Evolutionary conservation across 2,797 vertebrate species (phyloP).

Genomic region (Coracias cyanogaster): DNA sequence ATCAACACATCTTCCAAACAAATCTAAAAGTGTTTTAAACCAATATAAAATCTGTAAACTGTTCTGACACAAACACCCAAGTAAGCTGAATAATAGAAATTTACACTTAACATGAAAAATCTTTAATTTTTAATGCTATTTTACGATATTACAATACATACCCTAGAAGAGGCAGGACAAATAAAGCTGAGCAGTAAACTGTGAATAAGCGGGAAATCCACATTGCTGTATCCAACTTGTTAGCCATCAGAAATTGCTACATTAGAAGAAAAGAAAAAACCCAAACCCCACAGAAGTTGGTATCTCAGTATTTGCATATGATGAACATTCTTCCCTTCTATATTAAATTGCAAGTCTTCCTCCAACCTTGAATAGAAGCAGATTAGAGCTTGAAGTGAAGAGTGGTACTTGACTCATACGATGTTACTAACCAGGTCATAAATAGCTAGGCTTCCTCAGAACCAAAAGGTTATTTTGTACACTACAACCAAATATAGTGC

Average conservation of each 20-base stretch:
- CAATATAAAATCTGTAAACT: not conserved
- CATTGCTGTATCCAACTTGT: slow-evolving; percentile 98
- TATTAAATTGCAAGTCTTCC: not conserved
- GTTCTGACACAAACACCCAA: not conserved
- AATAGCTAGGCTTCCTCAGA: not conserved
- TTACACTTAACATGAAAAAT: not conserved
- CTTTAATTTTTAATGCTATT: not conserved
- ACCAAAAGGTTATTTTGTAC: not conserved
- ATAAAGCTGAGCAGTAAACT: slow-evolving; percentile 96
- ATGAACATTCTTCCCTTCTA: not conserved
- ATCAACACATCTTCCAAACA: not conserved
- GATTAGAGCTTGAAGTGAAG: not conserved
- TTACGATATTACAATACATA: slow-evolving; percentile 78
- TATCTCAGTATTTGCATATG: not conserved
- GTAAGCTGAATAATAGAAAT: not conserved
- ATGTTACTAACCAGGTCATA: not conserved
- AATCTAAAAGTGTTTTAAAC: not conserved
- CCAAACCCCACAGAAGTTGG: not conserved
- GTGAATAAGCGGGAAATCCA: slow-evolving; percentile 98
- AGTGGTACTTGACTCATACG: not conserved
- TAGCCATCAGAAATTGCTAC: slow-evolving; percentile 95
- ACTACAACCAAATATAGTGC: not conserved
- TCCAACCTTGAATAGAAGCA: not conserved
- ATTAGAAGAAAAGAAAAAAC: slow-evolving; percentile 28
- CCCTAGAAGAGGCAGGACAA: slow-evolving; percentile 96